These are phyloP conservation scores for Manis pentadactyla DNA, from an alignment of 2,797 vertebrate genomes.

Conservation along the genomic window DNA sequence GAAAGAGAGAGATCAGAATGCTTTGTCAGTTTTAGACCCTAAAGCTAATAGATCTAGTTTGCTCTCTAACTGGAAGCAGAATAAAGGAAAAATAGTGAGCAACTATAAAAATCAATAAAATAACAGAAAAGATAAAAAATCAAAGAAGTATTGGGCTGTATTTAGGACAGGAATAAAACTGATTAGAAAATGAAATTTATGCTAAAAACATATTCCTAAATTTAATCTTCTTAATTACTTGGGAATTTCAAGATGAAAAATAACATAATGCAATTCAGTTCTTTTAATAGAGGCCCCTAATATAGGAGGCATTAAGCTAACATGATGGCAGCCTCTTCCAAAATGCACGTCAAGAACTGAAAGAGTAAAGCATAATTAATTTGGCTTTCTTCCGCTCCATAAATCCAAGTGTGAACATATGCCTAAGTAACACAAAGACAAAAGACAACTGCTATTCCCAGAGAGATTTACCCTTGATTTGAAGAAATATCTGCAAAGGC, in stretches of 20 bases:
- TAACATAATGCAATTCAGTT: conserved; percentile 11
- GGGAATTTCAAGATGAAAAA: conserved; percentile 26
- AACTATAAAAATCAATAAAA: conserved; percentile 19
- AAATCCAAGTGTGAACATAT: conserved; percentile 54
- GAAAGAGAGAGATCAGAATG: conserved; percentile 18
- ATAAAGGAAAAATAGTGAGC: not conserved
- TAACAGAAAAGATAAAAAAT: not conserved
- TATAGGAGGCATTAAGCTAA: not conserved
- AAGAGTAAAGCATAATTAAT: conserved; percentile 58
- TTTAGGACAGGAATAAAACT: conserved; percentile 3
- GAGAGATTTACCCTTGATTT: conserved; percentile 17
- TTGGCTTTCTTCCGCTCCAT: conserved; percentile 52
- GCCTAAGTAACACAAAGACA: conserved; percentile 40
- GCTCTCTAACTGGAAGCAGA: conserved; percentile 4
- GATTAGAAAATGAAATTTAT: not conserved
- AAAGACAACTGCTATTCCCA: conserved; percentile 59
- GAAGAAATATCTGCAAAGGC: conserved; percentile 21
- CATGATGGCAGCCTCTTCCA: not conserved
- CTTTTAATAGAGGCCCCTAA: not conserved
- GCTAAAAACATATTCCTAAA: conserved; percentile 19
- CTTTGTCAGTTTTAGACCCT: not conserved
- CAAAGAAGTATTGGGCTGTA: not conserved
- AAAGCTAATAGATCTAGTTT: not conserved
- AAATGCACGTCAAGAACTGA: conserved; percentile 48
- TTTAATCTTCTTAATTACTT: conserved; percentile 5